Conservation (phyloP, 2,797 vertebrate genomes). For the Protonibea diacanthus region DNA sequence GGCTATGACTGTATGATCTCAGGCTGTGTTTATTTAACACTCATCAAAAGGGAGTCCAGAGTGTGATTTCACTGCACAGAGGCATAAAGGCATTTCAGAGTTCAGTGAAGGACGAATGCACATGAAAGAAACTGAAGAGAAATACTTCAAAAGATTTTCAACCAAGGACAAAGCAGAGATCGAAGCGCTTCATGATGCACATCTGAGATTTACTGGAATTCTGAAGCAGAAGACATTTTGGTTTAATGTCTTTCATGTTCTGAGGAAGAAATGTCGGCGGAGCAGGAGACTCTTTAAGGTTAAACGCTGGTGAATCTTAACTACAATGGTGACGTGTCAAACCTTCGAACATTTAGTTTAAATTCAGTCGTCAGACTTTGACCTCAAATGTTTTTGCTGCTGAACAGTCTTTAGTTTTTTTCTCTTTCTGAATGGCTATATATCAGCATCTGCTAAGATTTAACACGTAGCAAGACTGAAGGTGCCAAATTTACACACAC, state of each 20-base stretch:
- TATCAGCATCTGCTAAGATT: not conserved
- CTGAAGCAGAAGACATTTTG: slow-evolving; percentile 13
- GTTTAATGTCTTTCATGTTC: slow-evolving; percentile 33
- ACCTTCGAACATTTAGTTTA: not conserved
- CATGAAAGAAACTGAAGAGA: slow-evolving; percentile 50
- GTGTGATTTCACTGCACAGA: not conserved
- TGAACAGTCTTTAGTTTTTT: not conserved
- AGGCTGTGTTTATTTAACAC: slow-evolving; percentile 32
- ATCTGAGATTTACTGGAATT: slow-evolving; percentile 41
- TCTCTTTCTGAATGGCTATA: not conserved
- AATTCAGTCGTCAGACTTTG: not conserved
- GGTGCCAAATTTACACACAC: not conserved
- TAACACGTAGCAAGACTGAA: not conserved
- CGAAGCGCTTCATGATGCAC: slow-evolving; percentile 25
- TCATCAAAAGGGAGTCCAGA: slow-evolving; percentile 15
- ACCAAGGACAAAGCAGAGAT: slow-evolving; percentile 55
- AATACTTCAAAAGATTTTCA: slow-evolving; percentile 60
- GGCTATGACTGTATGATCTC: not conserved
- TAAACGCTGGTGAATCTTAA: slow-evolving; percentile 10
- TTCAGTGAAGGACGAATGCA: slow-evolving; percentile 38
- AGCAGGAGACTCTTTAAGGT: not conserved
- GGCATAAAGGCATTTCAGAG: not conserved
- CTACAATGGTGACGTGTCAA: not conserved
- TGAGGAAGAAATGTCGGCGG: not conserved
- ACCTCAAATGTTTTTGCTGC: not conserved